phyloP scores from a whole-genome alignment of 2,797 vertebrate genomes.

The Coregonus ussuriensis region DNA sequence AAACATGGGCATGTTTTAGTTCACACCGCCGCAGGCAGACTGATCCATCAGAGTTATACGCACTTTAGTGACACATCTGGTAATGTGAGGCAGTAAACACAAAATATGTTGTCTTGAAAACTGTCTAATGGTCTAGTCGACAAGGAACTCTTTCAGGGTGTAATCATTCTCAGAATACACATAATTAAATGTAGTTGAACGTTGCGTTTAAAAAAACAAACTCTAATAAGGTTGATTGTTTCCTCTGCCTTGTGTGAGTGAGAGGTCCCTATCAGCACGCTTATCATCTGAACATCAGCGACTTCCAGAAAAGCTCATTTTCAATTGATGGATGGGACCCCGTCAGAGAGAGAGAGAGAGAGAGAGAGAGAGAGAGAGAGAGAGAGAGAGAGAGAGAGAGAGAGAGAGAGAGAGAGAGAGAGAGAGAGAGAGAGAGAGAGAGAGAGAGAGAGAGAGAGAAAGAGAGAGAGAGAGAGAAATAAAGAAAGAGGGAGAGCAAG shows the following conservation, averaged over 20 bases:
- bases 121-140: background rate
- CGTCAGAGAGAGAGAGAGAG: background rate
- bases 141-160: background rate
- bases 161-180: background rate
- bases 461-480: conserved; percentile 7
- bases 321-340: conserved; percentile 64
- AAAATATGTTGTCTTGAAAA: background rate
- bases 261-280: conserved; percentile 61
- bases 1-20: conserved; percentile 25
- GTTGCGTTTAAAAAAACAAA: background rate
- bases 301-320: conserved; percentile 65
- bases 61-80: background rate
- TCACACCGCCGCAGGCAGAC: conserved; percentile 19
- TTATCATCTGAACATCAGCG: conserved; percentile 66
- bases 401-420: background rate
- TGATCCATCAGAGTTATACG: conserved; percentile 19
- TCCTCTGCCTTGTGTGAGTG: conserved; percentile 53
- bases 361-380: background rate
- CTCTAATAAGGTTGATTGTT: conserved; percentile 40
- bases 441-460: conserved; percentile 28
- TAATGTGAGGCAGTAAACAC: background rate
- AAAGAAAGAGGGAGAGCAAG: conserved; percentile 26
- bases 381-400: background rate
- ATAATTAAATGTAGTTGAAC: background rate
- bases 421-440: background rate